A percentile compares a stretch with the other conserved stretches of the same genome.
phyloP scores from a whole-genome alignment of 2,113 vertebrate genomes.

The Pantherophis guttatus region DNA sequence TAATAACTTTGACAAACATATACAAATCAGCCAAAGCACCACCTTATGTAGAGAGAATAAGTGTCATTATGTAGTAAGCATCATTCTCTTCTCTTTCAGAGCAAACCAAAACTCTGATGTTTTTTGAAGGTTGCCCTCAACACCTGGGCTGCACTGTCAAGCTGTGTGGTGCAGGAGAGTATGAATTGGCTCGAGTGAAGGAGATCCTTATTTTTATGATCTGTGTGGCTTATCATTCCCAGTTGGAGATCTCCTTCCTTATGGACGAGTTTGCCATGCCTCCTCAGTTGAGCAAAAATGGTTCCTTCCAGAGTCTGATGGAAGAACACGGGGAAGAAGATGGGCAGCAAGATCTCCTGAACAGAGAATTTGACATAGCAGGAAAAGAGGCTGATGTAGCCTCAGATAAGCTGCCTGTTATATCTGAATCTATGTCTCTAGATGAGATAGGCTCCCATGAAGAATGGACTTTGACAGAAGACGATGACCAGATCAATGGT shows the following conservation, averaged over 20 bases:
- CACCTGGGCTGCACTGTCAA: constrained; percentile 95
- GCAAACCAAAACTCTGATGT: constrained; percentile 91
- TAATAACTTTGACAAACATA: background rate
- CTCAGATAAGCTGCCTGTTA: constrained; percentile 56
- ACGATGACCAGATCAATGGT: constrained; percentile 55
- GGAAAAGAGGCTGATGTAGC: constrained; percentile 65
- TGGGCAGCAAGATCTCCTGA: constrained; percentile 52
- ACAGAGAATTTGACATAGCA: constrained; percentile 52
- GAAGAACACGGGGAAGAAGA: constrained; percentile 71
- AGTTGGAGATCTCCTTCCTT: constrained; percentile 98
- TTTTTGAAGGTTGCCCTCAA: constrained; percentile 92
- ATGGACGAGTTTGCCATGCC: constrained; percentile 99
- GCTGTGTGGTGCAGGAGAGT: constrained; percentile 89
- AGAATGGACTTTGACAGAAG: constrained; percentile 61
- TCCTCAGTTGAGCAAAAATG: constrained; percentile 79
- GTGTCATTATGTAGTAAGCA: background rate
- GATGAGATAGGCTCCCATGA: constrained; percentile 61
- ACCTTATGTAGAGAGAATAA: background rate
- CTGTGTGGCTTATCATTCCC: constrained; percentile 96
- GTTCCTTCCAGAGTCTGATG: constrained; percentile 84
- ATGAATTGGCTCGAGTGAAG: constrained; percentile 92
- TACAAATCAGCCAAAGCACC: background rate
- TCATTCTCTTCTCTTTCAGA: constrained; percentile 67
- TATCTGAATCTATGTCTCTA: constrained; percentile 62
- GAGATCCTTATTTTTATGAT: constrained; percentile 96